Conservation (phyloP, 2,797 vertebrate genomes). For the Ciconia nigra region DNA sequence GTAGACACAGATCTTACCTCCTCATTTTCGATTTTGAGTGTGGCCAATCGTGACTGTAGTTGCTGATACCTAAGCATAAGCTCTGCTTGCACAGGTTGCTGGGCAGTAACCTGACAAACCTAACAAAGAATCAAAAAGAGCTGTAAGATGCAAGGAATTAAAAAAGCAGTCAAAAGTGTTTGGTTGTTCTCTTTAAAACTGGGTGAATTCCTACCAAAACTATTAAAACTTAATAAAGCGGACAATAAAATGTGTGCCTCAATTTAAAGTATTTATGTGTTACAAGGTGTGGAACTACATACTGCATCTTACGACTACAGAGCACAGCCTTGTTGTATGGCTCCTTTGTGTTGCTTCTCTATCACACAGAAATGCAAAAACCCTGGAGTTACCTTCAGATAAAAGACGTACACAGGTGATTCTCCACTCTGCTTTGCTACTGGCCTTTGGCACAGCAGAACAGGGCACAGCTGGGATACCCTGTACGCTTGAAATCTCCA, state of each 20-base stretch:
- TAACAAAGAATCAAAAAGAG: conserved; percentile 61
- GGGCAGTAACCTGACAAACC: conserved; percentile 94
- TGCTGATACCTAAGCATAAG: conserved; percentile 95
- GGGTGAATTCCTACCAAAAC: background rate
- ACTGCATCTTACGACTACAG: background rate
- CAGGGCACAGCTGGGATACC: background rate
- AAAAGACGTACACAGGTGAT: background rate
- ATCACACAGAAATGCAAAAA: background rate
- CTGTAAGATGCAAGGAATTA: background rate
- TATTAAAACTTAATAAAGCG: background rate
- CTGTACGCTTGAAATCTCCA: background rate
- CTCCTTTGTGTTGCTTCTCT: background rate
- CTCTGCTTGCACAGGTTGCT: conserved; percentile 93
- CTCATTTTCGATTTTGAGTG: conserved; percentile 96
- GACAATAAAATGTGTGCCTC: background rate
- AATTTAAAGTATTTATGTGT: background rate
- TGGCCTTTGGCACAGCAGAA: background rate
- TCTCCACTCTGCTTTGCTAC: background rate
- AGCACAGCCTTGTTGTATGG: background rate
- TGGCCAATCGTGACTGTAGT: conserved; percentile 92
- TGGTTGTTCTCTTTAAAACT: background rate
- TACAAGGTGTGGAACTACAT: background rate
- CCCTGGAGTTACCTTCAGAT: background rate
- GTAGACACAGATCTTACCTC: conserved; percentile 81
- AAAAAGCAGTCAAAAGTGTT: background rate